Evolutionary conservation across 2,888 invertebrate genomes (phyloP).

Genomic region (Caenorhabditis angaria): DNA sequence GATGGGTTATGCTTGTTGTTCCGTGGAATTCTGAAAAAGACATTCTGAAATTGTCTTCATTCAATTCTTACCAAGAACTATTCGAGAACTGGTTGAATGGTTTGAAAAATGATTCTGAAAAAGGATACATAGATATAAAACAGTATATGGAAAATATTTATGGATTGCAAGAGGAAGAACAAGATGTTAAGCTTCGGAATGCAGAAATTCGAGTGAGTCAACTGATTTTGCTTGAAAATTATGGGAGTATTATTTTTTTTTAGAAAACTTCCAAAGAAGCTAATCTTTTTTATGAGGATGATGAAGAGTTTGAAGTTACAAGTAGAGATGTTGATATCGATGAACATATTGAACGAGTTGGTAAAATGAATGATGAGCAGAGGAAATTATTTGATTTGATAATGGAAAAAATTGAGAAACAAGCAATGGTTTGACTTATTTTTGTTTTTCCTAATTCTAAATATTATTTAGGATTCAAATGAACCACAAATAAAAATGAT

Average conservation of each 20-base stretch:
- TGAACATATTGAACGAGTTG: not conserved
- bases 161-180: not conserved
- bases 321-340: slow-evolving; percentile 16
- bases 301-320: slow-evolving; percentile 5
- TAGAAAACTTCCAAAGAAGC: too few species aligned
- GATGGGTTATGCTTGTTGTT: slow-evolving; percentile 5
- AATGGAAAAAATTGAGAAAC: slow-evolving; percentile 1
- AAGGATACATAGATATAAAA: not conserved
- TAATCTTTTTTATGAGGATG: too few species aligned
- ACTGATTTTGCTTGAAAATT: not conserved
- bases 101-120: not conserved
- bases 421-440: slow-evolving; percentile 8
- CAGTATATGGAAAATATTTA: not conserved
- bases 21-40: slow-evolving; percentile 13
- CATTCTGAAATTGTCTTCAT: not conserved
- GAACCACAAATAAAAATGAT: slow-evolving; percentile 10
- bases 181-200: not conserved
- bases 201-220: too few species aligned
- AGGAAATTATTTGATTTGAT: slow-evolving; percentile 16
- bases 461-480: not conserved
- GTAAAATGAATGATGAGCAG: slow-evolving; percentile 19
- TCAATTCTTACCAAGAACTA: not conserved
- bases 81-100: slow-evolving; percentile 1
- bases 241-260: not conserved
- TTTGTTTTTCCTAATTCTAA: too few species aligned